These are phyloP conservation scores for Eupithecia exiguata DNA, from an alignment of 2,888 invertebrate genomes.

Conservation along the genomic window DNA sequence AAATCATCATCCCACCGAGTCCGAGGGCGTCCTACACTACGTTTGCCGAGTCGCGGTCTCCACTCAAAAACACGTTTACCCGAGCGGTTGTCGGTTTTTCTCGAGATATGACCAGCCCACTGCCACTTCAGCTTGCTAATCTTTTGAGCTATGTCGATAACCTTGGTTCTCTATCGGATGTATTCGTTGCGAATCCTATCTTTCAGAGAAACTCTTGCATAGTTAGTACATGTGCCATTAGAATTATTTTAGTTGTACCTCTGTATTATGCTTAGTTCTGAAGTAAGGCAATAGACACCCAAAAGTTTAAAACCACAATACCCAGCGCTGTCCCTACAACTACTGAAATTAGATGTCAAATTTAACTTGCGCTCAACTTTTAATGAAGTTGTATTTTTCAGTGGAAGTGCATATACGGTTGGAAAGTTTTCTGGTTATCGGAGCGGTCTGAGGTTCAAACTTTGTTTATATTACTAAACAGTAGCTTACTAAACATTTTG, in stretches of 20 bases:
- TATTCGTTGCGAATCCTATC: too few relatives aligned
- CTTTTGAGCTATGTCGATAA: too few relatives aligned
- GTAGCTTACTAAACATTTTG: neutral
- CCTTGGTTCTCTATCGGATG: too few relatives aligned
- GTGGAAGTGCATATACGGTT: constrained; percentile 30
- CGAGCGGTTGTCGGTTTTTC: too few relatives aligned
- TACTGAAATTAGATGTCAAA: constrained; percentile 36
- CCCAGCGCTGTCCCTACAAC: constrained; percentile 12
- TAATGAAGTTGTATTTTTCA: constrained; percentile 40
- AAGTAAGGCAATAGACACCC: constrained; percentile 1
- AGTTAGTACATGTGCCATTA: too few relatives aligned
- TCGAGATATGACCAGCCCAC: too few relatives aligned
- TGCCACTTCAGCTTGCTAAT: too few relatives aligned
- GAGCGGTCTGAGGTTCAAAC: constrained; percentile 9
- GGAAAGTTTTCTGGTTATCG: constrained; percentile 34
- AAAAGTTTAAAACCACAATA: constrained; percentile 16
- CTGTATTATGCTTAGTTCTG: neutral
- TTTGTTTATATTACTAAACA: constrained; percentile 11
- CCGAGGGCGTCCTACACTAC: too few relatives aligned
- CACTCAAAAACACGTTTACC: too few relatives aligned
- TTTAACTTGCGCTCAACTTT: constrained; percentile 36
- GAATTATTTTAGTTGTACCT: neutral
- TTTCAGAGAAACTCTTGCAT: too few relatives aligned
- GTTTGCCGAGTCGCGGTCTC: too few relatives aligned
- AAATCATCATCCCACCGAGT: too few relatives aligned